Evolutionary conservation across 2,888 invertebrate genomes (phyloP), one percentile per base, ranked within the genome.

Genomic region (Chrysina gloriosa): DNA sequence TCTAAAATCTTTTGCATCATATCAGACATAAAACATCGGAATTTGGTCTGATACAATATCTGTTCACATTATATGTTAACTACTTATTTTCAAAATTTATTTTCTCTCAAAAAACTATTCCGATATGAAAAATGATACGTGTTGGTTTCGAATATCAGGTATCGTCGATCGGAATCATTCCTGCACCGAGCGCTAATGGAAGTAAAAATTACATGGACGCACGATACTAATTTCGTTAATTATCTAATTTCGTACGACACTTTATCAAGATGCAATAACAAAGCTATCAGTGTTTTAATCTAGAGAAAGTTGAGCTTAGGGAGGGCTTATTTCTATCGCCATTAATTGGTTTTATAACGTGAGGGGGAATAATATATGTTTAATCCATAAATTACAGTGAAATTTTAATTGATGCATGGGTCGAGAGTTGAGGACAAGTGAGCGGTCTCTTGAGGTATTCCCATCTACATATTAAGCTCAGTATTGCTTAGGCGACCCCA

Each of bases 401-500:
- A 61, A 70, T 61, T 61, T 66, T 69, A 71, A 69, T 70, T 69
- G 69, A 70, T 69, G 67, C 65, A 45, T 68, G 61, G 68, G 68
- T 47, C 67, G 29, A 48, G 64, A 72, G 67, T 61, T 69, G 69
- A 61, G 72, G 69, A 68, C 67, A 65, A 58, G 65, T 42, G 69
- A 66, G 65, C 61, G 65, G 69, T 71, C 71, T 71, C 71, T 27
- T 31, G 70, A 68, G 69, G 65, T 65, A 65, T 63, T 68, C 69
- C 64, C 23, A 72, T 72, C 69, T 72, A 67, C 70, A 72, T 70
- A 72, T 70, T 69, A 68, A 67, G 68, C 69, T 27, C 16, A 61
- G 42, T 29, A 39, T 39, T 61, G 42, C 42, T 50, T 52, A 63
- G 63, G 34, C 50, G 34, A 64, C 67, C 67, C 52, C 47, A 34